Evolutionary conservation across 2,113 vertebrate species (phyloP).

Genomic region (Grammomys dolichurus): DNA sequence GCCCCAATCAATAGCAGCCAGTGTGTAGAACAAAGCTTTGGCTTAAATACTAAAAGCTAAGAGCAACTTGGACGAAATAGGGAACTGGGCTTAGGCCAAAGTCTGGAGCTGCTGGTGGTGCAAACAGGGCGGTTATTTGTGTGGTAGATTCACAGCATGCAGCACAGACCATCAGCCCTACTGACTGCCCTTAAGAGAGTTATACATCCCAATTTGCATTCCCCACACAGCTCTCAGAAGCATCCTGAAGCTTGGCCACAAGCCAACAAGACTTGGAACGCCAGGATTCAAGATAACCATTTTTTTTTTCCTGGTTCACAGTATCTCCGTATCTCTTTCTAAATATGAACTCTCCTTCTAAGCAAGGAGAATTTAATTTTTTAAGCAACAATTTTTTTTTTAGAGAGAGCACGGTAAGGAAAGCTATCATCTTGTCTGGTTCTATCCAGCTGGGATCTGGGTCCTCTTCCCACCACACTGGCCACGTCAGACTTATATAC

Average conservation of each 20-base stretch:
- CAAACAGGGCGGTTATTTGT: background rate
- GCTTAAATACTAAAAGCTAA: conserved; percentile 20
- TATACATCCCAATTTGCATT: background rate
- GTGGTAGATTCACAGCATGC: background rate
- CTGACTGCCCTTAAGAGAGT: background rate
- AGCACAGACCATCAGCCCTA: background rate
- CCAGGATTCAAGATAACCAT: conserved; percentile 21
- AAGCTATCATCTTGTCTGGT: background rate
- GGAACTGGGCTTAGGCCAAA: conserved; percentile 25
- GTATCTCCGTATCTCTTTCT: conserved; percentile 53
- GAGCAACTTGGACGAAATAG: conserved; percentile 38
- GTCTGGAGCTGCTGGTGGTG: background rate
- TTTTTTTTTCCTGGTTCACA: conserved; percentile 52
- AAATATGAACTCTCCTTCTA: conserved; percentile 29
- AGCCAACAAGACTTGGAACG: conserved; percentile 7
- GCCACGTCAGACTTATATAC: no score
- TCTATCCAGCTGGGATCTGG: background rate
- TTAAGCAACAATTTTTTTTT: background rate
- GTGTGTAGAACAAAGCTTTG: conserved; percentile 64
- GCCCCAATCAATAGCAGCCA: conserved; percentile 24
- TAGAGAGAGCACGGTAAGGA: background rate
- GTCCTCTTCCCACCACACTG: background rate
- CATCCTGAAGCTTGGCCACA: background rate
- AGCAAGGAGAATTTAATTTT: conserved; percentile 30
- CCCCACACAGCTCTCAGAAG: background rate